These are phyloP conservation scores for Clinocottus analis DNA, from an alignment of 2,113 vertebrate genomes.

Conservation along the genomic window DNA sequence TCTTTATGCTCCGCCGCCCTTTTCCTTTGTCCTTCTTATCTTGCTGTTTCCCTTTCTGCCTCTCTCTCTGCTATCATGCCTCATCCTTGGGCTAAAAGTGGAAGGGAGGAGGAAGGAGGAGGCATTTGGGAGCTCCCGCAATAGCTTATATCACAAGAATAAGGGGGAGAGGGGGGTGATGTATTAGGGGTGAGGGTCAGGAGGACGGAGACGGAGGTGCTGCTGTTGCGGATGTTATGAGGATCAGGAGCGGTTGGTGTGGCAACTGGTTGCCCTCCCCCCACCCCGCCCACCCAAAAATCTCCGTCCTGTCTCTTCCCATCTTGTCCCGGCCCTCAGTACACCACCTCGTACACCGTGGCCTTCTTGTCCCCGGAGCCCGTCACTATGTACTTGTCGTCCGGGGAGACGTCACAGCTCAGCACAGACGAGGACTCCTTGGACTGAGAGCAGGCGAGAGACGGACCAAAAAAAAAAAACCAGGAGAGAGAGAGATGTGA, in stretches of 20 bases:
- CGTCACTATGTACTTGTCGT: conserved; percentile 88
- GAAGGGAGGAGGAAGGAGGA: conserved; percentile 36
- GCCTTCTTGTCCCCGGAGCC: conserved; percentile 91
- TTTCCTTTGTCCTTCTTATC: conserved; percentile 76
- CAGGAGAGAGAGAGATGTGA: neutral
- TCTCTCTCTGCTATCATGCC: conserved; percentile 52
- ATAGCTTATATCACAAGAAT: conserved; percentile 68
- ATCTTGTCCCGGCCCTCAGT: conserved; percentile 77
- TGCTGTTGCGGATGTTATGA: conserved; percentile 64
- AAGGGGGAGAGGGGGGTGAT: conserved; percentile 2
- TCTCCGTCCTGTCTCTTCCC: conserved; percentile 47
- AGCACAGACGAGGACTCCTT: conserved; percentile 87
- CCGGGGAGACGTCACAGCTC: conserved; percentile 90
- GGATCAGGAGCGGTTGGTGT: conserved; percentile 52
- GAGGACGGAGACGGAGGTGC: conserved; percentile 47
- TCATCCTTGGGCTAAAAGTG: conserved; percentile 52
- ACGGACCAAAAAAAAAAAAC: neutral
- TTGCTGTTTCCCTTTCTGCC: conserved; percentile 51
- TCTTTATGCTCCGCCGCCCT: conserved; percentile 69
- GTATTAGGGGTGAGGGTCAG: conserved; percentile 46
- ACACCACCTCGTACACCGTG: conserved; percentile 90
- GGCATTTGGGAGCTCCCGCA: conserved; percentile 47
- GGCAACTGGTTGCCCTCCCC: conserved; percentile 19
- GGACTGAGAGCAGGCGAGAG: conserved; percentile 76
- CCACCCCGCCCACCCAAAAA: conserved; percentile 5